These are phyloP conservation scores for Vipera ursinii DNA, from an alignment of 2,797 vertebrate species.

Conservation along the genomic window DNA sequence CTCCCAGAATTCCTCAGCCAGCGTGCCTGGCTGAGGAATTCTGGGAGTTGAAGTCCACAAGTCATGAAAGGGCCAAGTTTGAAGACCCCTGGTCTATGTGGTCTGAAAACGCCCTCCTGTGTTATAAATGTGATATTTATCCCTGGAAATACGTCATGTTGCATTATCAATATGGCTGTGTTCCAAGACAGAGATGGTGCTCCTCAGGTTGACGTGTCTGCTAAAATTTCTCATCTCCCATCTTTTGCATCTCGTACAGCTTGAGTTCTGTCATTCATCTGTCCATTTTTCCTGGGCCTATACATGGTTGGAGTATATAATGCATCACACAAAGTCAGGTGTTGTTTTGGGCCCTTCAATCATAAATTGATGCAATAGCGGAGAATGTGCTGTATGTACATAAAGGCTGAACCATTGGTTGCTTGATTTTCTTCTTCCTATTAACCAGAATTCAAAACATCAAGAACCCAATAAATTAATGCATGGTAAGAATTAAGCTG, in stretches of 20 bases:
- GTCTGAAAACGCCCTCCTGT: not conserved
- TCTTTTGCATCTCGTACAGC: not conserved
- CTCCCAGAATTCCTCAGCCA: too few species aligned
- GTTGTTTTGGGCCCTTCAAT: not conserved
- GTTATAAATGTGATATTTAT: not conserved
- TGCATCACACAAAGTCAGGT: not conserved
- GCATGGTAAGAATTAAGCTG: not conserved
- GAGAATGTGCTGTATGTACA: not conserved
- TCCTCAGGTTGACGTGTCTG: not conserved
- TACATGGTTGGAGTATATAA: not conserved
- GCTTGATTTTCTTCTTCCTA: not conserved
- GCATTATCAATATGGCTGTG: not conserved
- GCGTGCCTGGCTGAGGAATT: too few species aligned
- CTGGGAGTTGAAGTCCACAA: too few species aligned
- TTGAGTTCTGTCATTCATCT: not conserved
- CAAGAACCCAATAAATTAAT: not conserved
- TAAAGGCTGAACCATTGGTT: not conserved
- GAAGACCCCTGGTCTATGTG: too few species aligned
- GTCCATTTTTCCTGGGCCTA: not conserved
- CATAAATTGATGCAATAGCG: not conserved
- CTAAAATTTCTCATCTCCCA: not conserved
- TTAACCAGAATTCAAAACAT: not conserved
- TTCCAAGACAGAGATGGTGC: not conserved
- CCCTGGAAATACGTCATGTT: not conserved
- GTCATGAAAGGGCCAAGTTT: too few species aligned